Evolutionary conservation across 2,113 vertebrate species (phyloP), one percentile per base, ranked within the genome.

Genomic region (Ophiodon elongatus): DNA sequence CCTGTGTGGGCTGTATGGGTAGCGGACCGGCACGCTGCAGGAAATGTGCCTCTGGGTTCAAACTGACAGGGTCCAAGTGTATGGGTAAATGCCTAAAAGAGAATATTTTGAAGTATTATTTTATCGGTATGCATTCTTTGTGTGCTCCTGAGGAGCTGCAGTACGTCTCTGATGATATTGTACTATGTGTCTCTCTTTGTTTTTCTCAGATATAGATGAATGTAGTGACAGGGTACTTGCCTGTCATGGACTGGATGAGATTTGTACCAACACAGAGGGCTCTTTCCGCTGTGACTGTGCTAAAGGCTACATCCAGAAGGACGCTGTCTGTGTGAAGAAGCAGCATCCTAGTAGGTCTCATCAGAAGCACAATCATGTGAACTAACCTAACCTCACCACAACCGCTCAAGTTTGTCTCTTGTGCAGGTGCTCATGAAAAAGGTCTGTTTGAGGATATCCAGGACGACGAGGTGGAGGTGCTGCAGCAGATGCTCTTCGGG

Each of bases 401-500:
- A 2, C 11, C 25, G 45, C 25, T 43, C 43, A 47, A 50, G 21
- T 45, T 25, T 15, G 8, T 76, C 39, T 64, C 35, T n/a, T 25
- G 59, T 80, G 27, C 93, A 98, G 97, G 94, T 0, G 91, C 84
- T 50, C 90, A 94, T 0, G 96, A 96, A 73, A 96, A 95, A 15
- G 97, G 98, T 50, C 95, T 99, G 82, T 98, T 99, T 65, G 97
- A 98, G 0, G 97, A 99, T 37, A 96, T 99, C 89, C 96, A 97
- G 0, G 97, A 98, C 0, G 98, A 99, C 0, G 98, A 99, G 94
- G 93, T 99, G 91, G 96, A 97, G 90, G 98, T 99, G 70, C 94
- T 99, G 82, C 97, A 99, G 95, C 98, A 99, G 95, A 99, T 99
- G 98, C 97, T 99, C 89, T 98, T 99, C 0, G 98, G 97, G 0